Evolutionary conservation across 2,797 vertebrate genomes (phyloP).

Genomic region (Octomys mimax): DNA sequence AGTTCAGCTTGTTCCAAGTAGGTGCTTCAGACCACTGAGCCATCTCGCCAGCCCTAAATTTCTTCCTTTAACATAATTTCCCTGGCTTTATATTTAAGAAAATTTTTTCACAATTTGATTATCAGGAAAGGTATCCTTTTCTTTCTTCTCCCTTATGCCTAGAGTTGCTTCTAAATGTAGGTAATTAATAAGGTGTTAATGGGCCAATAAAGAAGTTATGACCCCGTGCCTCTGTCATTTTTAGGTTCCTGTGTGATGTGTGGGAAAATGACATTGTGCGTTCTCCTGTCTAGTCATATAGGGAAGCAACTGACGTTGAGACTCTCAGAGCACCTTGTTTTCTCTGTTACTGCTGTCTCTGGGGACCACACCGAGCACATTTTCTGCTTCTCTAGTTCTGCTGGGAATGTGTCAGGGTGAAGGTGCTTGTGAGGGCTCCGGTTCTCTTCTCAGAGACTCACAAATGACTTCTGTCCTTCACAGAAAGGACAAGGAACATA

Average conservation of each 20-base stretch:
- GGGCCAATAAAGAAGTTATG: not conserved
- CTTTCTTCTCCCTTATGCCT: not conserved
- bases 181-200: not conserved
- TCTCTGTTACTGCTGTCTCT: not conserved
- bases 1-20: too few species aligned
- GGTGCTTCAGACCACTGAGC: too few species aligned
- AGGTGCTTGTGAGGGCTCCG: not conserved
- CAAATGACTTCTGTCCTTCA: not conserved
- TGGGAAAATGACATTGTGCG: too few species aligned
- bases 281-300: not conserved
- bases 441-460: not conserved
- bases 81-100: not conserved
- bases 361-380: not conserved
- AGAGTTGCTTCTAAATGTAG: not conserved
- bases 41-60: too few species aligned
- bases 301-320: not conserved
- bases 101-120: not conserved
- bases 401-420: not conserved
- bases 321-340: not conserved
- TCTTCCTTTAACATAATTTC: not conserved
- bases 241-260: not conserved
- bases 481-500: not conserved
- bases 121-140: not conserved
- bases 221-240: not conserved
- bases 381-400: not conserved